Evolutionary conservation across 1,140 invertebrate genomes (phyloP).

Genomic region (Caenorhabditis inopinata): DNA sequence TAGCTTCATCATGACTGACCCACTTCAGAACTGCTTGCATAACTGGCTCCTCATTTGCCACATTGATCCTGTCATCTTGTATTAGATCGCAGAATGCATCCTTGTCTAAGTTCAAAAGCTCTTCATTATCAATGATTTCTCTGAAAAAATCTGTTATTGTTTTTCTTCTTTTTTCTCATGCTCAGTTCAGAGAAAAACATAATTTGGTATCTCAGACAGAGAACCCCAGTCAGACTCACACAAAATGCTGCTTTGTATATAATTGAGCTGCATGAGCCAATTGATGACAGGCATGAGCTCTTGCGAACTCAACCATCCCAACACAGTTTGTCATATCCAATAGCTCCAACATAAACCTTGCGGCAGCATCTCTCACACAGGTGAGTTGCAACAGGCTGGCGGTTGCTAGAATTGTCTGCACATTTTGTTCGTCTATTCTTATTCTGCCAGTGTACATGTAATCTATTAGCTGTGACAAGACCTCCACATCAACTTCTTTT

Average conservation of each 20-base stretch:
- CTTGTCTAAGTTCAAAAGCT: conserved; percentile 1
- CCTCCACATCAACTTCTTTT: conserved; percentile 20
- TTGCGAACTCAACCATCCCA: conserved; percentile 6
- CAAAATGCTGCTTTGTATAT: conserved; percentile 6
- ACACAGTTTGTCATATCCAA: conserved; percentile 3
- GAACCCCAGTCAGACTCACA: too few species aligned
- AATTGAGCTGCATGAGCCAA: conserved; percentile 8
- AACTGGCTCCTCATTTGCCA: neutral
- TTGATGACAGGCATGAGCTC: conserved; percentile 11
- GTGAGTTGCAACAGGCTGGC: neutral
- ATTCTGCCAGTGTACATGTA: conserved; percentile 29
- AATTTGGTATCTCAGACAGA: too few species aligned
- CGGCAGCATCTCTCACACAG: neutral
- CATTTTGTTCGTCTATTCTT: neutral
- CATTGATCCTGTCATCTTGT: conserved; percentile 14
- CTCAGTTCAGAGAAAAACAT: too few species aligned
- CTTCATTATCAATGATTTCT: conserved; percentile 15
- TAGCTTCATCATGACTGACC: neutral
- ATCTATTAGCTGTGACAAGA: neutral
- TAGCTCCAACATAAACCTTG: neutral
- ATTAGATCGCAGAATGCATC: neutral
- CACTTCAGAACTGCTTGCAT: conserved; percentile 10
- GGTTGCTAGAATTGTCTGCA: neutral
- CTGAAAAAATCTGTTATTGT: neutral
- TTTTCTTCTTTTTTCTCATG: neutral